These are phyloP conservation scores for Colletes collaris DNA, from an alignment of 2,888 invertebrate species.

Conservation along the genomic window DNA sequence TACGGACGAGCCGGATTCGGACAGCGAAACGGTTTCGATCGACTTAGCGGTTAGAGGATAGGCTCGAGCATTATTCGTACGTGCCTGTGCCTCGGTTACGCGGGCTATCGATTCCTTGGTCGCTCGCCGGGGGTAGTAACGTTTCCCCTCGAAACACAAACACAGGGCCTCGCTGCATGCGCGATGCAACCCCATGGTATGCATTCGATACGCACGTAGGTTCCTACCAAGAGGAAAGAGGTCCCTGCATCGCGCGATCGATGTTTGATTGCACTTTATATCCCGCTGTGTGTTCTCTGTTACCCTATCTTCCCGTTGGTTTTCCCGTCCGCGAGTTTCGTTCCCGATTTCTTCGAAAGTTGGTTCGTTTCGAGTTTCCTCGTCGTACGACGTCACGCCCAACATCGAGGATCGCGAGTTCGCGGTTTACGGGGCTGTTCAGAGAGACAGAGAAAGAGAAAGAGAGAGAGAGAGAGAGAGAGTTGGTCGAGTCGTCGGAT, in stretches of 20 bases:
- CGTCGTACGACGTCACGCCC: background rate
- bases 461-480: background rate
- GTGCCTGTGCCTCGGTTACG: conserved; percentile 75
- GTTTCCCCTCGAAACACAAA: conserved; percentile 78
- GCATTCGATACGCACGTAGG: conserved; percentile 77
- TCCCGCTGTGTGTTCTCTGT: conserved; percentile 61
- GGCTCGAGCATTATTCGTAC: conserved; percentile 72
- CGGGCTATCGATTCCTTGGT: conserved; percentile 78
- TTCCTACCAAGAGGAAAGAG: conserved; percentile 74
- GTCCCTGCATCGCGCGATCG: conserved; percentile 73
- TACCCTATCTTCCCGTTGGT: conserved; percentile 33
- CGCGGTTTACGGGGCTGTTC: background rate
- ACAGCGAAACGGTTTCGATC: conserved; percentile 64
- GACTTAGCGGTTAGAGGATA: conserved; percentile 66
- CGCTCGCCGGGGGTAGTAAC: conserved; percentile 63
- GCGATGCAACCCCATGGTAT: conserved; percentile 76
- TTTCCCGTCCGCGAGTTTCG: background rate
- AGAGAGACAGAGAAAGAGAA: no score
- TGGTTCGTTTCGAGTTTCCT: background rate
- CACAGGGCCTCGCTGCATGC: conserved; percentile 74
- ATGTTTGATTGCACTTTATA: conserved; percentile 76
- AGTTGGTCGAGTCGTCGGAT: background rate
- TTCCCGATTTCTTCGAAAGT: background rate
- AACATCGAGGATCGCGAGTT: background rate
- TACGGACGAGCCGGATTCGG: conserved; percentile 21